Percentiles rank a stretch among this genome's conserved stretches.
These are phyloP conservation scores for Halictus rubicundus DNA, from an alignment of 1,140 invertebrate genomes.

Conservation along the genomic window DNA sequence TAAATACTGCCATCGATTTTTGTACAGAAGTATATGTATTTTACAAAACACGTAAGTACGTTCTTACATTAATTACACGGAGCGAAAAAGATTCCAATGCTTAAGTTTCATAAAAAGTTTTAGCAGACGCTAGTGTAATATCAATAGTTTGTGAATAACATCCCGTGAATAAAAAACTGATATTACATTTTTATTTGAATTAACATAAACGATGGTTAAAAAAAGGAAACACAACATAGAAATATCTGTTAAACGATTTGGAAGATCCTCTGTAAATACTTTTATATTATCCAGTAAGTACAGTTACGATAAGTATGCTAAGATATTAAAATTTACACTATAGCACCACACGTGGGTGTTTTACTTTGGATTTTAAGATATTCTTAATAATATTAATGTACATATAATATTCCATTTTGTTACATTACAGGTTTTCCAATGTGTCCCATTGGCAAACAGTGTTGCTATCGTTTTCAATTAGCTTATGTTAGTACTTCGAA, in stretches of 20 bases:
- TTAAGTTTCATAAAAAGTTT: not conserved
- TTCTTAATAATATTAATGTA: conserved; percentile 23
- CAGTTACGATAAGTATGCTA: not conserved
- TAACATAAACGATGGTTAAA: conserved; percentile 3
- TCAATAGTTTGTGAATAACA: not conserved
- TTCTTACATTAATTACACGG: not conserved
- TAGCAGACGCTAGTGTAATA: not conserved
- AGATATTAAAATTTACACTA: not conserved
- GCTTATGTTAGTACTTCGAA: not conserved
- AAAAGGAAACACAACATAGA: not conserved
- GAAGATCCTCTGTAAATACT: not conserved
- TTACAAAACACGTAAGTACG: conserved; percentile 20
- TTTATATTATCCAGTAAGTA: conserved; percentile 5
- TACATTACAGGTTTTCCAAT: not conserved
- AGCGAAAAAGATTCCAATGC: not conserved
- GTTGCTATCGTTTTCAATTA: conserved; percentile 17
- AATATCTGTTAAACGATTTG: not conserved
- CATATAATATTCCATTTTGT: conserved; percentile 11
- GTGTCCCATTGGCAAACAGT: not conserved
- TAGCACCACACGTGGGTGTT: conserved; percentile 7
- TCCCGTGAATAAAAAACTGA: not conserved
- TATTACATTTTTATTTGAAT: not conserved
- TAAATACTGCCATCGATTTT: conserved; percentile 27
- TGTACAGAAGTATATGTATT: conserved; percentile 3
- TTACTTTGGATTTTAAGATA: conserved; percentile 29